Evolutionary conservation across 2,113 vertebrate species (phyloP).

Genomic region (Plecturocebus donacophilus): DNA sequence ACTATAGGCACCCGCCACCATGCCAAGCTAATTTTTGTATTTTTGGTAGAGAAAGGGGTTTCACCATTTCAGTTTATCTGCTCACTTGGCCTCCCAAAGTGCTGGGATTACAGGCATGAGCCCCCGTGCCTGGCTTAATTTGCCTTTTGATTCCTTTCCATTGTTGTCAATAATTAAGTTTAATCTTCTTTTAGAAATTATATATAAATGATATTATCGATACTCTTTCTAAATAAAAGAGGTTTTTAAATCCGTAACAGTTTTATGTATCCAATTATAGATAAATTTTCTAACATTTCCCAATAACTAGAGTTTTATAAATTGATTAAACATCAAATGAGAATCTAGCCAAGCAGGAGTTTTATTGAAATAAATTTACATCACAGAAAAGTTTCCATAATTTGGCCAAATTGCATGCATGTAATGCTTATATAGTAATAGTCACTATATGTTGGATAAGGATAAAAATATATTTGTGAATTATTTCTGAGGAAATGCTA

Average conservation of each 20-base stretch:
- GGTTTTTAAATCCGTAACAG: conserved; percentile 34
- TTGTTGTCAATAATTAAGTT: not conserved
- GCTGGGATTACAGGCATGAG: no score
- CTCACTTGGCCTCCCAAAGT: no score
- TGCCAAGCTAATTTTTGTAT: no score
- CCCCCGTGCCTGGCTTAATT: not conserved
- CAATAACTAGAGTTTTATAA: conserved; percentile 48
- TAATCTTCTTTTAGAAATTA: conserved; percentile 40
- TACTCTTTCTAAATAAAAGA: conserved; percentile 44
- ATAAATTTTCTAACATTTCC: conserved; percentile 26
- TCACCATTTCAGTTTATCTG: no score
- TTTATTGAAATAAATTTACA: conserved; percentile 42
- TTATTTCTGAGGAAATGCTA: conserved; percentile 41
- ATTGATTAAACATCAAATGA: conserved; percentile 27
- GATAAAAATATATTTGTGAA: conserved; percentile 29
- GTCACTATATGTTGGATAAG: not conserved
- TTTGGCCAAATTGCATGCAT: not conserved
- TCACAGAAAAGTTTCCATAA: not conserved
- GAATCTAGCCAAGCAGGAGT: conserved; percentile 23
- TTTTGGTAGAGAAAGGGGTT: no score
- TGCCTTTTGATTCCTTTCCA: conserved; percentile 1
- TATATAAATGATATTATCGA: not conserved
- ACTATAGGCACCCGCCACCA: no score
- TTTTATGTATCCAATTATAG: not conserved
- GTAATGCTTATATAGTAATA: conserved; percentile 21